Conservation (phyloP, 2,888 invertebrate genomes). For the Portevinia maculata region DNA sequence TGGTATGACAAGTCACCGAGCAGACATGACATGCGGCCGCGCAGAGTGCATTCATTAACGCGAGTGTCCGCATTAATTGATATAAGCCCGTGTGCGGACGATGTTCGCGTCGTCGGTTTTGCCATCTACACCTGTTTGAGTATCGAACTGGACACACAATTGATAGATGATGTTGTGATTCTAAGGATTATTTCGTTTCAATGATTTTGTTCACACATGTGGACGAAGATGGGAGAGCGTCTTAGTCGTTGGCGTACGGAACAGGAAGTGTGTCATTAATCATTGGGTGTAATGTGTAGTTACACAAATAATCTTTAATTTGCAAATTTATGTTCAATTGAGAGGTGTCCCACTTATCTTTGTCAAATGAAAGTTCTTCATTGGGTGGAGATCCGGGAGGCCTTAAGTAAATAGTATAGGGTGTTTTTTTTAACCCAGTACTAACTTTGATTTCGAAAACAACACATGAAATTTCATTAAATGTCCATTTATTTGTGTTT, state of each 20-base stretch:
- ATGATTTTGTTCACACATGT: slow-evolving; percentile 14
- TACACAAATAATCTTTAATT: slow-evolving; percentile 8
- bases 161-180: slow-evolving; percentile 40
- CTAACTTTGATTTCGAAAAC: no score
- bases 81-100: slow-evolving; percentile 29
- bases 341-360: slow-evolving; percentile 7
- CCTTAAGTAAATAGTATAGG: no score
- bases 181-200: slow-evolving; percentile 1
- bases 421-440: no score
- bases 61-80: slow-evolving; percentile 63
- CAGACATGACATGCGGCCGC: slow-evolving; percentile 26
- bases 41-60: slow-evolving; percentile 50
- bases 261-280: slow-evolving; percentile 56
- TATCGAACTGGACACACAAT: slow-evolving; percentile 18
- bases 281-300: slow-evolving; percentile 20
- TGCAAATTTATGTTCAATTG: background rate
- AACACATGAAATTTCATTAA: no score
- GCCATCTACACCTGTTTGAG: slow-evolving; percentile 58
- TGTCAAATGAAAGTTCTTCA: background rate
- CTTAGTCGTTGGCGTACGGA: background rate
- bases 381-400: background rate
- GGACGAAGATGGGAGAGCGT: background rate
- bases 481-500: no score
- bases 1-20: slow-evolving; percentile 53
- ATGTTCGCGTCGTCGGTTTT: slow-evolving; percentile 33